These are phyloP conservation scores for Chascanopsetta lugubris DNA, from an alignment of 2,113 vertebrate genomes.

Conservation along the genomic window DNA sequence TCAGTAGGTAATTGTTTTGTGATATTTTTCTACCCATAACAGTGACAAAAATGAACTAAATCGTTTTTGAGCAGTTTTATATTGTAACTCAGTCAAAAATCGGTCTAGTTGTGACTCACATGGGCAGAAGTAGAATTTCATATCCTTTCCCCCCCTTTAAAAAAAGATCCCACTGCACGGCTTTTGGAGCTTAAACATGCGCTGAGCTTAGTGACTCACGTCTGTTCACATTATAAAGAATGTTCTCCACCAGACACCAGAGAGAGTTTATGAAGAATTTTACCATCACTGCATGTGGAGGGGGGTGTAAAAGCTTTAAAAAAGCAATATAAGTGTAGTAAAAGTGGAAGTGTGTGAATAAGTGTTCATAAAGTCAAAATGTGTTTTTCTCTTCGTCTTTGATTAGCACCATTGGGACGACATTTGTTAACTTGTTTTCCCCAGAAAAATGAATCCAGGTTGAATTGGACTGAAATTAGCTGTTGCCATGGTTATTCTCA, in stretches of 20 bases:
- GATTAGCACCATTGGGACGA: neutral
- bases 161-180: constrained; percentile 11
- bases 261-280: neutral
- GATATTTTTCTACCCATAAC: too few relatives aligned
- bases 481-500: too few relatives aligned
- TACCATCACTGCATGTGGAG: neutral
- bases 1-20: too few relatives aligned
- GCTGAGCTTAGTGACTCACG: constrained; percentile 19
- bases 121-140: constrained; percentile 2
- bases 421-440: neutral
- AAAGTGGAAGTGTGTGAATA: too few relatives aligned
- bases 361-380: too few relatives aligned
- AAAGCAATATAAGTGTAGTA: too few relatives aligned
- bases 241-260: neutral
- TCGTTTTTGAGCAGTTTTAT: neutral
- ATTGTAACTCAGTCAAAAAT: neutral
- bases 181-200: constrained; percentile 17
- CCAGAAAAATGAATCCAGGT: neutral
- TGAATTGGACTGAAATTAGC: neutral
- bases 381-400: neutral
- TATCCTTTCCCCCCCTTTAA: neutral
- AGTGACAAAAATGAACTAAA: too few relatives aligned
- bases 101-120: neutral
- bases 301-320: too few relatives aligned
- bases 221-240: constrained; percentile 4